Percentiles rank a stretch among this genome's conserved stretches.
Evolutionary conservation across 1,140 invertebrate species (phyloP).

Genomic region (Hirudo medicinalis): DNA sequence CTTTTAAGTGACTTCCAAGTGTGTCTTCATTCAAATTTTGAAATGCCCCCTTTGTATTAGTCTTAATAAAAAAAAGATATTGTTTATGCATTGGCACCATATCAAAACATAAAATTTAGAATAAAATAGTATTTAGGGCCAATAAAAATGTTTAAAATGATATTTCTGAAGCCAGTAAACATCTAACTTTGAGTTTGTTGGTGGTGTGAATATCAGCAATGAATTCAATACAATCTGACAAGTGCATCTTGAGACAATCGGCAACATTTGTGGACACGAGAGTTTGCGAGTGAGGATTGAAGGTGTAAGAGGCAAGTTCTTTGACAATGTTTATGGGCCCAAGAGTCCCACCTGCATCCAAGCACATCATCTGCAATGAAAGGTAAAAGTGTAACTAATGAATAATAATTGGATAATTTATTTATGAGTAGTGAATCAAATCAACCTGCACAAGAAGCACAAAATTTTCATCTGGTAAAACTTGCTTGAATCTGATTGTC

Average conservation of each 20-base stretch:
- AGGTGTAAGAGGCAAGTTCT: slow-evolving; percentile 30
- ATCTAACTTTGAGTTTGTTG: slow-evolving; percentile 80
- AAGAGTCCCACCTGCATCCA: slow-evolving; percentile 66
- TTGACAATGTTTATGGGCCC: slow-evolving; percentile 50
- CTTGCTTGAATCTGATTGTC: slow-evolving; percentile 83
- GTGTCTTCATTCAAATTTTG: slow-evolving; percentile 72
- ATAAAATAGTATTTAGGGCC: no score
- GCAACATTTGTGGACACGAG: slow-evolving; percentile 64
- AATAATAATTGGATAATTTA: slow-evolving; percentile 13
- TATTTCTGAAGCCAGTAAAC: background rate
- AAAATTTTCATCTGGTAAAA: slow-evolving; percentile 83
- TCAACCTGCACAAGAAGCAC: slow-evolving; percentile 70
- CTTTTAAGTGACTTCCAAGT: slow-evolving; percentile 82
- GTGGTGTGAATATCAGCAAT: slow-evolving; percentile 89
- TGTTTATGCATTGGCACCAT: background rate
- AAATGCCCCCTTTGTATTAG: slow-evolving; percentile 46
- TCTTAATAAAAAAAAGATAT: slow-evolving; percentile 11
- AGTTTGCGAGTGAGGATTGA: slow-evolving; percentile 34
- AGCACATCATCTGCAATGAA: slow-evolving; percentile 41
- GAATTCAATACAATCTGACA: slow-evolving; percentile 88
- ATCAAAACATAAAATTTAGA: no score
- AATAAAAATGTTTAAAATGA: no score
- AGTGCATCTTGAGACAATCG: slow-evolving; percentile 79
- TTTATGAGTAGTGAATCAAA: slow-evolving; percentile 16
- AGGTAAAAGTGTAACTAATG: background rate